A percentile compares a stretch with the other conserved stretches of the same genome.
phyloP scores from a whole-genome alignment of 2,797 vertebrate species.

The Sandelia bainsii region DNA sequence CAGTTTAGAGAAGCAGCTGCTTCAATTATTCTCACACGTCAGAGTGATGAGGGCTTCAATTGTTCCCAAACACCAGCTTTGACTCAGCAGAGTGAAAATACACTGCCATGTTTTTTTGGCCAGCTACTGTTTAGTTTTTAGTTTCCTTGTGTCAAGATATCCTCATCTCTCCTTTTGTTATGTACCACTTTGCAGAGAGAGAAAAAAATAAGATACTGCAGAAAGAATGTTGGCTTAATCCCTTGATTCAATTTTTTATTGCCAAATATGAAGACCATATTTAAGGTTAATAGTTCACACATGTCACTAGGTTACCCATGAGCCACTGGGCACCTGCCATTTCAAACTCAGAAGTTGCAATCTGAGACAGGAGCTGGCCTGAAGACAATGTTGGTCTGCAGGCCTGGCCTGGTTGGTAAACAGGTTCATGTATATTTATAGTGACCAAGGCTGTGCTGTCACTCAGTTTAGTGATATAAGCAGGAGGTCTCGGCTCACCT shows the following conservation, averaged over 20 bases:
- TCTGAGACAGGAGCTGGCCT: conserved; percentile 56
- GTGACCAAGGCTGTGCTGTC: conserved; percentile 66
- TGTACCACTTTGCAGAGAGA: not conserved
- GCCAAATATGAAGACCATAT: conserved; percentile 11
- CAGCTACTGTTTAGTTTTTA: conserved; percentile 12
- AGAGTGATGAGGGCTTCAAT: conserved; percentile 46
- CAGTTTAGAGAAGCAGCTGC: conserved; percentile 38
- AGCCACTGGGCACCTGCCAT: conserved; percentile 20
- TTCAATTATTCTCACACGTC: conserved; percentile 59
- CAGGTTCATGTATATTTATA: conserved; percentile 77
- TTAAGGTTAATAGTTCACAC: not conserved
- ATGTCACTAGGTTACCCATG: conserved; percentile 24
- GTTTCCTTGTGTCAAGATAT: not conserved
- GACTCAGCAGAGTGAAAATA: conserved; percentile 48
- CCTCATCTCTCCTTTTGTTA: not conserved
- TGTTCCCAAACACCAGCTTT: conserved; percentile 55
- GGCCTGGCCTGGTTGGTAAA: conserved; percentile 64
- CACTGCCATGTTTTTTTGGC: conserved; percentile 2
- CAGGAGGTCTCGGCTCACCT: conserved; percentile 40
- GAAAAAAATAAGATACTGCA: no score
- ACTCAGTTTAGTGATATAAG: conserved; percentile 53
- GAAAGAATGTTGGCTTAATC: no score
- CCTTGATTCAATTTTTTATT: no score
- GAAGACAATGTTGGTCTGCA: conserved; percentile 55
- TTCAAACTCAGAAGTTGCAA: conserved; percentile 49